Evolutionary conservation across 1,140 invertebrate species (phyloP).

Genomic region (Heliothis virescens): DNA sequence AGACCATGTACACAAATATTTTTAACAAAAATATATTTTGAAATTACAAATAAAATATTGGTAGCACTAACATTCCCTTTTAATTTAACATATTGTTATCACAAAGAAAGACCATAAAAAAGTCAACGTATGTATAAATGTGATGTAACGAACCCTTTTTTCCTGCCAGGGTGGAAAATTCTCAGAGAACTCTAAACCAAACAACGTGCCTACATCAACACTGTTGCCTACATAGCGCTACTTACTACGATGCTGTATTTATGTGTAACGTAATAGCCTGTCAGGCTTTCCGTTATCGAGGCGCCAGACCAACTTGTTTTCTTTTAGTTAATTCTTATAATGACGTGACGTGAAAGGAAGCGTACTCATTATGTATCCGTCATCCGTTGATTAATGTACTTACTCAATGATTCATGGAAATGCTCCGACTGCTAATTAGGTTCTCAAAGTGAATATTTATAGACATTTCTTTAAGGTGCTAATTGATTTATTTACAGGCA

Average conservation of each 20-base stretch:
- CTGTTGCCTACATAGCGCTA: background rate
- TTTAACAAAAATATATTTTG: no score
- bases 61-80: no score
- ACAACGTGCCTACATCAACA: constrained; percentile 22
- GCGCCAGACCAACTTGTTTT: constrained; percentile 34
- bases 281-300: background rate
- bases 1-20: no score
- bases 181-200: constrained; percentile 2
- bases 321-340: constrained; percentile 29
- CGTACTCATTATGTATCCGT: constrained; percentile 31
- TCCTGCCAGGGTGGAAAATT: constrained; percentile 11
- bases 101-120: constrained; percentile 5
- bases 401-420: constrained; percentile 33
- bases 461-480: background rate
- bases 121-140: constrained; percentile 23
- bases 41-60: no score
- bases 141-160: constrained; percentile 29
- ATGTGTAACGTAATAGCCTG: constrained; percentile 10
- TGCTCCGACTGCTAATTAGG: constrained; percentile 19
- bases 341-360: constrained; percentile 31
- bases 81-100: no score
- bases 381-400: constrained; percentile 32
- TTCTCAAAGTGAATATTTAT: constrained; percentile 5
- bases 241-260: background rate
- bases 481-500: background rate